Evolutionary conservation across 2,888 invertebrate genomes (phyloP), one percentile per base, ranked within the genome.

Genomic region (Dusona sp.): DNA sequence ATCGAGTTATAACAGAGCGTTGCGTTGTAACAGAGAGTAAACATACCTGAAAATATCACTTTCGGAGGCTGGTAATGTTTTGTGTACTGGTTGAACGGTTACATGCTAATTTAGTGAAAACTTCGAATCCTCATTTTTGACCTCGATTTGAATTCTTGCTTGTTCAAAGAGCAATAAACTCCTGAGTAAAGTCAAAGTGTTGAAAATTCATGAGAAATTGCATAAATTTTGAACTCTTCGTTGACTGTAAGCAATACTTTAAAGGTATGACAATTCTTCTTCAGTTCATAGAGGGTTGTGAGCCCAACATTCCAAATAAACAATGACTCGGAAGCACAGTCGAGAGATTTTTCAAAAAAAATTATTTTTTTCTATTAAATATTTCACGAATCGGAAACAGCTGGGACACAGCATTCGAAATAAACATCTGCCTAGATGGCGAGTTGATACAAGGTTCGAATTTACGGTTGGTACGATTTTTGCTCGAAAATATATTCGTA

Each of bases 401-500:
- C 29, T 68, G 67, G 25, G 45, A 25, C 11, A 38, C 25, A 29
- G 16, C 25, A 48, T 25, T 22, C 2, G 25, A 48, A 45, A 45
- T 48, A 25, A 70, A 70, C 42, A 68, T 68, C 42, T 42, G 16
- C 42, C 38, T 25, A 3, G 29, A 68, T 38, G 42, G 42, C 3
- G 16, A 22, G n/a, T 29, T 25, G 45, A 7, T 45, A n/a, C 4
- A 25, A 64, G 61, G 61, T 19, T 33, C 4, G 13, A 42, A 61
- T 61, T n/a, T 75, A 29, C 61, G 19, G 42, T 33, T 33, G 33
- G 64, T 29, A 4, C 13, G 78, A 9, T 42, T 57, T 51, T 25
- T 36, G n/a, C 73, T 51, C n/a, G 54, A 57, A 42, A 61, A 22
- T 25, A 33, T 36, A 79, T 61, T 72, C 45, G 64, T 38, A 61